phyloP scores from a whole-genome alignment of 2,113 vertebrate genomes.

The Neofelis nebulosa region DNA sequence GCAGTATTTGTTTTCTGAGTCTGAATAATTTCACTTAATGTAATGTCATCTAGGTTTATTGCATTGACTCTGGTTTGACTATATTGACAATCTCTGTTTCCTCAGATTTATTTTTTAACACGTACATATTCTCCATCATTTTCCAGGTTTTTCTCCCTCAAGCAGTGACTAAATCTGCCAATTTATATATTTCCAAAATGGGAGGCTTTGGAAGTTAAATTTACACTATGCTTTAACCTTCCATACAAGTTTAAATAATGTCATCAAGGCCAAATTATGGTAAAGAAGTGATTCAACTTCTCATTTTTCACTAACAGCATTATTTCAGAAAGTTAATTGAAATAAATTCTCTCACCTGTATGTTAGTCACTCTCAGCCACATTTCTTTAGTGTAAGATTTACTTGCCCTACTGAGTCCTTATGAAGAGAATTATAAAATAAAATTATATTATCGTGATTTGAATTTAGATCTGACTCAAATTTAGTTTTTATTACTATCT shows the following conservation, averaged over 20 bases:
- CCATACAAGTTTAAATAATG: background rate
- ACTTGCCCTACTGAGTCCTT: background rate
- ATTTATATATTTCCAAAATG: background rate
- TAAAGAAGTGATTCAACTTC: background rate
- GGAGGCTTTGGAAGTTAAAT: background rate
- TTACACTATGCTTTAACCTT: slow-evolving; percentile 12
- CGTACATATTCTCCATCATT: background rate
- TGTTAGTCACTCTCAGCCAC: background rate
- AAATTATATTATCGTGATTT: background rate
- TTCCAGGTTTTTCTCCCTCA: background rate
- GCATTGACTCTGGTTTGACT: background rate
- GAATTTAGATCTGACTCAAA: background rate
- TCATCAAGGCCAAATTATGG: background rate
- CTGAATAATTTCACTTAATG: background rate
- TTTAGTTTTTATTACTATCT: background rate
- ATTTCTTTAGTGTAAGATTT: background rate
- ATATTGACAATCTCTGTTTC: background rate
- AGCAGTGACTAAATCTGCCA: background rate
- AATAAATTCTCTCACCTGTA: background rate
- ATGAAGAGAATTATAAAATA: background rate
- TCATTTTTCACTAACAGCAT: background rate
- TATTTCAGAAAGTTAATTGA: background rate
- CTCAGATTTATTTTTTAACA: background rate
- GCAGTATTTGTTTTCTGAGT: background rate
- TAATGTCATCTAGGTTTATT: background rate